Conservation (phyloP, 2,888 invertebrate species). For the Camptogramma bilineatum region DNA sequence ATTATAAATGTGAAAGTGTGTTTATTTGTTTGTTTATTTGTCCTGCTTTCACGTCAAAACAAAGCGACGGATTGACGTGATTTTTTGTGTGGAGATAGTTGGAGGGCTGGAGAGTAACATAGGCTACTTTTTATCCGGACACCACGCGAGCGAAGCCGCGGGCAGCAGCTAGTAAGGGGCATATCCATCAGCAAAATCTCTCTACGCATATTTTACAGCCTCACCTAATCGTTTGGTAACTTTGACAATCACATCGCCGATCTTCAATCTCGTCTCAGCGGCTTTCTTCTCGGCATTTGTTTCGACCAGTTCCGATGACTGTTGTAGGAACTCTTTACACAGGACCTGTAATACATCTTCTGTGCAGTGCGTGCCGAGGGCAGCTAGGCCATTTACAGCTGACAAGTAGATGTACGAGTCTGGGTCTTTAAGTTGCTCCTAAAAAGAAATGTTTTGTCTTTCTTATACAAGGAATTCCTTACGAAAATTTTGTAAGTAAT, state of each 20-base stretch:
- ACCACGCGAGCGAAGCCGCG: no score
- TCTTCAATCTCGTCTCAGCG: conserved; percentile 89
- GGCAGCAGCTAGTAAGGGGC: no score
- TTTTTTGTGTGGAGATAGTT: no score
- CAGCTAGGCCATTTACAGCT: conserved; percentile 90
- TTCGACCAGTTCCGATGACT: conserved; percentile 55
- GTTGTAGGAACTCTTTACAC: conserved; percentile 87
- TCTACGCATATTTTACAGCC: no score
- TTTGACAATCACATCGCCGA: conserved; percentile 92
- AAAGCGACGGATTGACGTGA: no score
- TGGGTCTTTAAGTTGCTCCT: conserved; percentile 90
- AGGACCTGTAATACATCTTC: conserved; percentile 88
- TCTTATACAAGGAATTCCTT: not conserved
- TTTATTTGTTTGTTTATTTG: no score
- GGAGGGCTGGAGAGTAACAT: no score
- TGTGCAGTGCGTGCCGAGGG: conserved; percentile 88
- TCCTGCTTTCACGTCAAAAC: no score
- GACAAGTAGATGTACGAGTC: conserved; percentile 94
- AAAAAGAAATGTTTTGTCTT: conserved; percentile 5
- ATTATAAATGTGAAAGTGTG: no score
- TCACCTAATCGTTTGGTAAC: conserved; percentile 89
- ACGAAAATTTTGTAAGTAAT: not conserved
- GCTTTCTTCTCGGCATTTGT: conserved; percentile 71
- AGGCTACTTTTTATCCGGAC: no score
- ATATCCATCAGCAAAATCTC: no score